Base-by-base conservation (phyloP, 2,113 vertebrate species). In the Bucco capensis region DNA sequence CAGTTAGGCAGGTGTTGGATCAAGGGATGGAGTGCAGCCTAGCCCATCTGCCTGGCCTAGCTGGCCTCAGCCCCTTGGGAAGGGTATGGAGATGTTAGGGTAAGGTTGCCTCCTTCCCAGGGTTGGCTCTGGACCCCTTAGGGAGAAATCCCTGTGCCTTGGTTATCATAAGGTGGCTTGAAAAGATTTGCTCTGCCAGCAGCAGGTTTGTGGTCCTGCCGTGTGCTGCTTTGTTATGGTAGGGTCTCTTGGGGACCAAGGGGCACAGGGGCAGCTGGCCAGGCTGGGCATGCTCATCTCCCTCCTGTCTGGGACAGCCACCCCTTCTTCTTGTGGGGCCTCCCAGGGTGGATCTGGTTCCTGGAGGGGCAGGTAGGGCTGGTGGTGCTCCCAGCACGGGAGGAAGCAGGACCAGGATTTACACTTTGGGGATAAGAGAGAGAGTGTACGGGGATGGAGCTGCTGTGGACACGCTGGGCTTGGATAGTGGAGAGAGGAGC, bases 201-300 rank as follows among this genome's bases (percentile, higher is more conserved):
- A 14, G 22, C 0, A 5, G 24, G 11, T 21, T 51, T 57, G 67
- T 42, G 49, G 2, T 56, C 31, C 22, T 1, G 2, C 22, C 2
- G 7, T 0, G 3, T 44, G 54, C 72, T 3, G 8, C 30, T 74
- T 30, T 57, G 47, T 60, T 91, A 8, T 2, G 14, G 67, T 15
- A 47, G 91, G 42, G 61, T 83, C 65, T 66, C 37, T 38, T 27
- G 61, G 21, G 57, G 80, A 38, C 23, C 1, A 2, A 25, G 25
- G 60, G 24, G 14, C 61, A 62, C 0, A 0, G 76, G 53, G 56
- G 53, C 80, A 66, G 50, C 14, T 0, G 0, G 14, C 24, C 0
- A 0, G 10, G 44, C n/a, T 3, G 1, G 18, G 46, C 37, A n/a
- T n/a, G n/a, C n/a, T 30, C 6, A 3, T 15, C 8, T 62, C 35